A percentile compares a stretch with the other conserved stretches of the same genome.
phyloP scores from a whole-genome alignment of 2,113 vertebrate genomes.

The Takifugu bimaculatus region DNA sequence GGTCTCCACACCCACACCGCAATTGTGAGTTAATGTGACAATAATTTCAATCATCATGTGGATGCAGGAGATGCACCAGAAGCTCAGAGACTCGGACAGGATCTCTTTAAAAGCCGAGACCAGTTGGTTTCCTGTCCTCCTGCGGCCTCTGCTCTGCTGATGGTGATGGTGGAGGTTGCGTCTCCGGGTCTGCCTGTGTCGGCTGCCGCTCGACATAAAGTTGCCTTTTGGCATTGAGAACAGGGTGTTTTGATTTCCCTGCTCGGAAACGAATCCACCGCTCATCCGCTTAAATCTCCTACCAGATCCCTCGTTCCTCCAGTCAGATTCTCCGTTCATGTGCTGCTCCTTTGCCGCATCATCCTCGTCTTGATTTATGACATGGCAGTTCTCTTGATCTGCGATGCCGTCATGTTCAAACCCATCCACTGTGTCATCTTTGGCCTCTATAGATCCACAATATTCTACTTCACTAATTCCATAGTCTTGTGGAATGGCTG shows the following conservation, averaged over 20 bases:
- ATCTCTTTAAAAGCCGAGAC: conserved; percentile 70
- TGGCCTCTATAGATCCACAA: conserved; percentile 43
- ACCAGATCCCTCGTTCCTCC: conserved; percentile 59
- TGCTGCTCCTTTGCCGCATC: conserved; percentile 58
- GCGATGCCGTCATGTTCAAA: conserved; percentile 26
- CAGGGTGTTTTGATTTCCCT: conserved; percentile 46
- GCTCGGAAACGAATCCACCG: conserved; percentile 55
- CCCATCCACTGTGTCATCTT: conserved; percentile 45
- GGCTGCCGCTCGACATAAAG: conserved; percentile 61
- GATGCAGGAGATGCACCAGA: conserved; percentile 82
- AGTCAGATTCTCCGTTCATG: conserved; percentile 65
- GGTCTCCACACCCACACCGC: conserved; percentile 77
- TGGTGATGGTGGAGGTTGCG: conserved; percentile 80
- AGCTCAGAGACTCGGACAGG: conserved; percentile 71
- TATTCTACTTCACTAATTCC: conserved; percentile 37
- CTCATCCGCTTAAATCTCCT: conserved; percentile 62
- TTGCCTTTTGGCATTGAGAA: conserved; percentile 59
- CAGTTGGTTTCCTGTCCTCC: conserved; percentile 64
- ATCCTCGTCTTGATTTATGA: conserved; percentile 63
- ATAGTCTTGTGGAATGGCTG: conserved; percentile 33
- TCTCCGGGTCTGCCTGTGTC: conserved; percentile 77
- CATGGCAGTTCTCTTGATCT: conserved; percentile 33
- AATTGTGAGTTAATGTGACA: conserved; percentile 77
- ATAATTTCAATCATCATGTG: conserved; percentile 84
- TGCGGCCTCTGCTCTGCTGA: conserved; percentile 62